phyloP scores from a whole-genome alignment of 1,140 invertebrate species.

The Augochlora pura region DNA sequence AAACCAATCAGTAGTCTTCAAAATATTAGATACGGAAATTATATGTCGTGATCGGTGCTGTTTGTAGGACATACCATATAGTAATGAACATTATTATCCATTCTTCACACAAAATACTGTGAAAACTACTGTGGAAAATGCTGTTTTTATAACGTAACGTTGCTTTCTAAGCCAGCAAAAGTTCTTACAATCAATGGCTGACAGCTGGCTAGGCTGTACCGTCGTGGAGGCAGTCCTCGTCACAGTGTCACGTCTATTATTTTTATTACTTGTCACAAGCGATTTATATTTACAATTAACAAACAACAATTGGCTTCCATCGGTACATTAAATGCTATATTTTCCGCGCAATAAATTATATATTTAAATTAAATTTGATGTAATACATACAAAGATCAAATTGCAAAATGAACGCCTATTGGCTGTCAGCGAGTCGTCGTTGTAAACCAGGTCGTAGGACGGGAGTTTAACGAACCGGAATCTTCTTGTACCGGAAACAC shows the following conservation, averaged over 20 bases:
- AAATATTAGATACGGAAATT: constrained; percentile 15
- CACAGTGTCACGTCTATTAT: constrained; percentile 52
- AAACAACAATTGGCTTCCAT: background rate
- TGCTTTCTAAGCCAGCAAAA: constrained; percentile 46
- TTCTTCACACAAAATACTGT: constrained; percentile 40
- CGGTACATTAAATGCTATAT: background rate
- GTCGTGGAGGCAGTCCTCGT: constrained; percentile 37
- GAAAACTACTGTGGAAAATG: constrained; percentile 20
- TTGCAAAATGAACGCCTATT: constrained; percentile 3
- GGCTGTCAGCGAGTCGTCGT: background rate
- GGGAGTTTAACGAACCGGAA: constrained; percentile 44
- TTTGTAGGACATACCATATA: constrained; percentile 66
- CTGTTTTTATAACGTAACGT: constrained; percentile 30
- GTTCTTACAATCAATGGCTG: constrained; percentile 70
- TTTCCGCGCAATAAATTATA: background rate
- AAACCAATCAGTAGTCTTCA: constrained; percentile 15
- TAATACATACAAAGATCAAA: background rate
- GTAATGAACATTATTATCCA: constrained; percentile 64
- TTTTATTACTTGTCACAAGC: background rate
- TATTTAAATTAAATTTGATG: background rate
- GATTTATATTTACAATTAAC: background rate
- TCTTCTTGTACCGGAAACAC: constrained; percentile 20
- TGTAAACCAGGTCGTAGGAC: constrained; percentile 45
- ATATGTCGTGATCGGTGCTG: constrained; percentile 16
- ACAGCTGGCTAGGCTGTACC: constrained; percentile 66